Evolutionary conservation across 2,888 invertebrate genomes (phyloP).

Genomic region (Megamerina dolium): DNA sequence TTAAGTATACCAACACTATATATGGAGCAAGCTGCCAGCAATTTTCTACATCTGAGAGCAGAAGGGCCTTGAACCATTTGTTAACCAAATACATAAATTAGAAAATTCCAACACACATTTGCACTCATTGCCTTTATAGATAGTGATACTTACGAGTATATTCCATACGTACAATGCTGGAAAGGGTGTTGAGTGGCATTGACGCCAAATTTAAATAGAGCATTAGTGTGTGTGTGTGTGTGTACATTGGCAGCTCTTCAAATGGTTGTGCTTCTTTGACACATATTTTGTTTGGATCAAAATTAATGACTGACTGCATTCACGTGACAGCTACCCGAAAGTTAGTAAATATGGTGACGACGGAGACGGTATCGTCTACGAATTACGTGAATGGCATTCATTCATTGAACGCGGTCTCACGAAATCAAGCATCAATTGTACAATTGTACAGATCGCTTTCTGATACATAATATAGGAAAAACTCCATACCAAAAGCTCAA

Average conservation of each 20-base stretch:
- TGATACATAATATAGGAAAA: too few species aligned
- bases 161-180: too few species aligned
- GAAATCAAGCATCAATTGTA: too few species aligned
- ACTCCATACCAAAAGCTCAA: too few species aligned
- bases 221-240: conserved; percentile 22
- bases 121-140: too few species aligned
- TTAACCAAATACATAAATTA: conserved; percentile 47
- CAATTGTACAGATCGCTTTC: too few species aligned
- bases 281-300: conserved; percentile 38
- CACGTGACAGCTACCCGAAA: conserved; percentile 14
- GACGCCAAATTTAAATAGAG: conserved; percentile 15
- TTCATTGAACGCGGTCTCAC: not conserved
- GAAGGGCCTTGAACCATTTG: conserved; percentile 45
- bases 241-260: too few species aligned
- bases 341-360: not conserved
- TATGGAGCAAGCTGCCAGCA: too few species aligned
- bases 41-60: too few species aligned
- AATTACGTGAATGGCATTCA: not conserved
- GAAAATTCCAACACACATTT: conserved; percentile 44
- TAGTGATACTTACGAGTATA: too few species aligned
- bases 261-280: conserved; percentile 26
- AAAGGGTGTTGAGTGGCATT: too few species aligned
- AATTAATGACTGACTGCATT: conserved; percentile 41
- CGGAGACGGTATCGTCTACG: not conserved
- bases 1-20: too few species aligned